Evolutionary conservation across 2,113 vertebrate genomes (phyloP).

Genomic region (Mustela nigripes): DNA sequence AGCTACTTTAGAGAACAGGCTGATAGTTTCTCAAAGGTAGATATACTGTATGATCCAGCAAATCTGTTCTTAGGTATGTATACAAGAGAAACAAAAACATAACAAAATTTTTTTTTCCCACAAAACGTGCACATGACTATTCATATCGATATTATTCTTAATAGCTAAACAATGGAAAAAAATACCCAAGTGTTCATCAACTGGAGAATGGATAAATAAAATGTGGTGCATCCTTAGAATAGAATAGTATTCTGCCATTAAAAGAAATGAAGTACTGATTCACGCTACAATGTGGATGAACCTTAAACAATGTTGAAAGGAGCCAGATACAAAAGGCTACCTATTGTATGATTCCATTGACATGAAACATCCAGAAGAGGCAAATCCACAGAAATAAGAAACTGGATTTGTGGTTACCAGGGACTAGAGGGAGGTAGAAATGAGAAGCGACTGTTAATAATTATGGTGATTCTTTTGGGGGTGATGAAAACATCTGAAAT

Average conservation of each 20-base stretch:
- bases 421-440: neutral
- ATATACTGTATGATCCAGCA: neutral
- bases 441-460: neutral
- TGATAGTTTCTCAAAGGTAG: neutral
- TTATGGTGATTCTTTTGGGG: neutral
- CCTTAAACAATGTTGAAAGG: neutral
- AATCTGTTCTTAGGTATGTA: neutral
- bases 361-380: neutral
- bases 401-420: neutral
- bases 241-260: neutral
- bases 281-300: neutral
- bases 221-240: neutral
- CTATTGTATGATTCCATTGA: neutral
- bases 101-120: neutral
- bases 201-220: constrained; percentile 34
- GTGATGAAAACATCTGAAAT: neutral
- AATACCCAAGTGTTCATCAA: neutral
- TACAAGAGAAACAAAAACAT: neutral
- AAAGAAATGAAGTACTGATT: neutral
- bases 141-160: neutral
- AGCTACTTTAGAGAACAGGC: neutral
- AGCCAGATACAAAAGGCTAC: neutral
- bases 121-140: neutral
- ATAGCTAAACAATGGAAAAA: neutral
- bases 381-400: neutral